Evolutionary conservation across 2,113 vertebrate species (phyloP).

Genomic region (Chaetops frenatus): DNA sequence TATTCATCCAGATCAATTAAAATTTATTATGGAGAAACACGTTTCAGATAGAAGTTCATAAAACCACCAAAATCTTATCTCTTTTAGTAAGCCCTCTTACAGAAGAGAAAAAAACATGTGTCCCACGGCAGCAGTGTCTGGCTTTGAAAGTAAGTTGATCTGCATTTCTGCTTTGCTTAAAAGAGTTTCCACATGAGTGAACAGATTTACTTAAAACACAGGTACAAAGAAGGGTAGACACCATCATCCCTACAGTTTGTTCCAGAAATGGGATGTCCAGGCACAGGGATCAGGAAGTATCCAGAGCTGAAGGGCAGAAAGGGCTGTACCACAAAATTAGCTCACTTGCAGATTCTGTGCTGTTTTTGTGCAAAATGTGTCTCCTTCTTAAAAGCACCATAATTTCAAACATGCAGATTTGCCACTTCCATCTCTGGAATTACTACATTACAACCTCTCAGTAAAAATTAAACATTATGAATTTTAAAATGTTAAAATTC

Average conservation of each 20-base stretch:
- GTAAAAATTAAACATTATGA: neutral
- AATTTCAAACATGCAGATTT: neutral
- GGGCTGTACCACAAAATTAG: neutral
- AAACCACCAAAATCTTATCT: neutral
- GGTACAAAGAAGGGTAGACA: neutral
- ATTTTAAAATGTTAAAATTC: neutral
- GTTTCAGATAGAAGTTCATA: neutral
- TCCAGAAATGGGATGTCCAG: neutral
- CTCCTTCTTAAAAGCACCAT: neutral
- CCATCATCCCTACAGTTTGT: neutral
- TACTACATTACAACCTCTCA: neutral
- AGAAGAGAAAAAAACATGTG: neutral
- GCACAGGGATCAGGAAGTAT: neutral
- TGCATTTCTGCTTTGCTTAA: neutral
- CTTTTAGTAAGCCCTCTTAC: neutral
- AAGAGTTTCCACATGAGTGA: neutral
- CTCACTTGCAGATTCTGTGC: neutral
- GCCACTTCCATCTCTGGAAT: neutral
- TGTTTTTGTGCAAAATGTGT: neutral
- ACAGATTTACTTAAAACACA: neutral
- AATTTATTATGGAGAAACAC: neutral
- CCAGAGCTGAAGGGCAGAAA: neutral
- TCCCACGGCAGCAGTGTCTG: neutral
- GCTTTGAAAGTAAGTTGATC: neutral
- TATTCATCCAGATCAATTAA: neutral